Percentiles rank a stretch among this genome's conserved stretches.
Evolutionary conservation across 2,888 invertebrate species (phyloP).

Genomic region (Eupithecia abbreviata): DNA sequence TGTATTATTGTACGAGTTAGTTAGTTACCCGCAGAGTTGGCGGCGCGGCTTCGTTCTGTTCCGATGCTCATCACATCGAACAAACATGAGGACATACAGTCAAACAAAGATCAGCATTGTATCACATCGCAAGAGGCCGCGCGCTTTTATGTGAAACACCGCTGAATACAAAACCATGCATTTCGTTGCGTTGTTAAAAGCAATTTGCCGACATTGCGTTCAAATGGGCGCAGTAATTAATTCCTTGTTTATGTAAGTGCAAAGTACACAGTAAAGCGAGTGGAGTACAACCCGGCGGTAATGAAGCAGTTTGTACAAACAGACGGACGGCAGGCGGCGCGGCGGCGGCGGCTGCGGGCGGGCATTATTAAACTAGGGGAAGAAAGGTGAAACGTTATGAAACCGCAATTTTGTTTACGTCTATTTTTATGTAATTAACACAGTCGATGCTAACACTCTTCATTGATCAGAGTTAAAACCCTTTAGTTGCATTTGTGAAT

Average conservation of each 20-base stretch:
- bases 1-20: constrained; percentile 7
- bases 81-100: background rate
- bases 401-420: too few relatives aligned
- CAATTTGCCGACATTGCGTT: background rate
- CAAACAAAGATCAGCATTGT: background rate
- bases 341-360: background rate
- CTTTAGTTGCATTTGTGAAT: too few relatives aligned
- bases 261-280: background rate
- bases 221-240: constrained; percentile 10
- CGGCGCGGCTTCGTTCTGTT: background rate
- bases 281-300: background rate
- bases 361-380: background rate
- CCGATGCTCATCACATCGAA: background rate
- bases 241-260: constrained; percentile 9
- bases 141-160: background rate
- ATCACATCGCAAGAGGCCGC: background rate
- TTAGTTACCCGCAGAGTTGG: background rate
- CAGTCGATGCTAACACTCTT: background rate
- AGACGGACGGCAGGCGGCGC: background rate
- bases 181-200: constrained; percentile 7
- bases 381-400: too few relatives aligned
- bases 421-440: background rate
- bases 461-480: background rate
- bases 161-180: background rate
- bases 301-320: constrained; percentile 8